Evolutionary conservation across 1,140 invertebrate genomes (phyloP).

Genomic region (Saccostrea cuccullata): DNA sequence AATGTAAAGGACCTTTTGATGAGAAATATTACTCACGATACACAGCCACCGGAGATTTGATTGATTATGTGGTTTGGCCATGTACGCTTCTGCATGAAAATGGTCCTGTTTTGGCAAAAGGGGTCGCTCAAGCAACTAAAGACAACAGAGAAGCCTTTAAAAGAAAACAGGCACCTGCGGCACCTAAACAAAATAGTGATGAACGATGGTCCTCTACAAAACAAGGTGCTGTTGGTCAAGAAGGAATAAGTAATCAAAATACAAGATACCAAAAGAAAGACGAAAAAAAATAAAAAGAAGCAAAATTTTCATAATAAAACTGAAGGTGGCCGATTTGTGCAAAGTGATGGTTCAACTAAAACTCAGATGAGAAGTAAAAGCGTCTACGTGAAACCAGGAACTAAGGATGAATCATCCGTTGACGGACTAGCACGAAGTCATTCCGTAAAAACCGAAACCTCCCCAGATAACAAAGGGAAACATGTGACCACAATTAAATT

Average conservation of each 20-base stretch:
- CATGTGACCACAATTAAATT: too few species aligned
- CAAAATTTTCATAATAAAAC: not conserved
- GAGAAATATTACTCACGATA: slow-evolving; percentile 33
- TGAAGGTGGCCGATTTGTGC: too few species aligned
- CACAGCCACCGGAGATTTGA: slow-evolving; percentile 1
- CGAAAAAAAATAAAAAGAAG: not conserved
- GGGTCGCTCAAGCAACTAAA: slow-evolving; percentile 41
- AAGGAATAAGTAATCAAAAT: not conserved
- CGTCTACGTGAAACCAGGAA: too few species aligned
- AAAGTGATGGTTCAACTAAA: not conserved
- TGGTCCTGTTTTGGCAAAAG: slow-evolving; percentile 42
- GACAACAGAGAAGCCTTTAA: not conserved
- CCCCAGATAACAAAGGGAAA: too few species aligned
- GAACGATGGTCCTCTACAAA: not conserved
- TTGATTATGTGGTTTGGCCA: slow-evolving; percentile 48
- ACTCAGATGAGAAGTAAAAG: too few species aligned
- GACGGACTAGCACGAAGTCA: too few species aligned
- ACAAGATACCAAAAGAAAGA: not conserved
- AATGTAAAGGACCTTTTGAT: not conserved
- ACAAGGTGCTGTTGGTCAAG: not conserved
- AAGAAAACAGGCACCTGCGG: not conserved
- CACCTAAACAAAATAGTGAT: not conserved
- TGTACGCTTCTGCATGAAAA: slow-evolving; percentile 31
- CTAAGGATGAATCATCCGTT: too few species aligned
- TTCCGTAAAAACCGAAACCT: too few species aligned